phyloP scores from a whole-genome alignment of 2,888 invertebrate genomes.

The Pycnomerus fuliginosus region DNA sequence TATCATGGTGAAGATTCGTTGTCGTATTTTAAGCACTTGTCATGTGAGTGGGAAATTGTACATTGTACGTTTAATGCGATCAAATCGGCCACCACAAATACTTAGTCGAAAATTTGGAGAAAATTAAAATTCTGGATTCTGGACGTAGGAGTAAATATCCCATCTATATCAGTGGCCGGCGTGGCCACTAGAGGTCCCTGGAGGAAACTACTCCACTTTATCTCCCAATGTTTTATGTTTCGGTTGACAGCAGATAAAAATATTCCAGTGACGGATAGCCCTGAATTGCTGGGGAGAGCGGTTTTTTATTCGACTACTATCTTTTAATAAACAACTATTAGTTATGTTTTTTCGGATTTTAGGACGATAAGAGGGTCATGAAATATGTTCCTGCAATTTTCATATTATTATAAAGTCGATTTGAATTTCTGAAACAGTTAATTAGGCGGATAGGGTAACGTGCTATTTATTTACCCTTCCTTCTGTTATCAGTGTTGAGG shows the following conservation, averaged over 20 bases:
- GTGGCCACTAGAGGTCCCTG: conserved; percentile 46
- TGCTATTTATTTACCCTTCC: conserved; percentile 17
- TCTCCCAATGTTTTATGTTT: conserved; percentile 54
- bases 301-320: conserved; percentile 46
- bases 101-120: neutral
- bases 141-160: conserved; percentile 28
- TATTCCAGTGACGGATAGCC: conserved; percentile 53
- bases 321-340: conserved; percentile 50
- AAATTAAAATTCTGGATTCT: neutral
- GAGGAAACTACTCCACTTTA: conserved; percentile 53
- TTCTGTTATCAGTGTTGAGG: conserved; percentile 20
- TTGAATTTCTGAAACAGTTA: too few species aligned
- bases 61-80: too few species aligned
- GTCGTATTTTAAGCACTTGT: conserved; percentile 28
- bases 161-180: conserved; percentile 46
- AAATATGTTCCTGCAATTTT: conserved; percentile 38
- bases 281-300: conserved; percentile 44
- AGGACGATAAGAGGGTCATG: conserved; percentile 32
- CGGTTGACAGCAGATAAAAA: conserved; percentile 55
- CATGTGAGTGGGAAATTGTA: too few species aligned
- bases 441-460: conserved; percentile 17
- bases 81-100: conserved; percentile 26
- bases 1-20: conserved; percentile 32
- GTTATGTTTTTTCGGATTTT: conserved; percentile 38
- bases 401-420: too few species aligned